Percentiles rank a stretch among this genome's conserved stretches.
Conservation (phyloP, 2,113 vertebrate genomes). For the Leptobrachium ailaonicum region DNA sequence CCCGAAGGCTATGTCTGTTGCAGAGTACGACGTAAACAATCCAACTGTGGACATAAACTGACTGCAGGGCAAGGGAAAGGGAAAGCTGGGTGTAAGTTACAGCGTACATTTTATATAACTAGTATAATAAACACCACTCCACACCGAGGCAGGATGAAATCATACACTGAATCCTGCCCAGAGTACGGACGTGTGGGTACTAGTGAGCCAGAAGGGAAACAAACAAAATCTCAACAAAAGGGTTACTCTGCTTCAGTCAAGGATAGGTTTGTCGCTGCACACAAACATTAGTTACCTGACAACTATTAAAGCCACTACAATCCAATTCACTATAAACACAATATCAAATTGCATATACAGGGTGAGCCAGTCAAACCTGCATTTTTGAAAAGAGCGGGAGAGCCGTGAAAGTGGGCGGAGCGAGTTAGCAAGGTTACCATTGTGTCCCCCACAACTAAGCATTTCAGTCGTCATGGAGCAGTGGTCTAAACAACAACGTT, state of each 20-base stretch:
- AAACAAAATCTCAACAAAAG: background rate
- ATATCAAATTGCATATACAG: too few species aligned
- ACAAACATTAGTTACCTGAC: too few species aligned
- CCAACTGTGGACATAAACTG: background rate
- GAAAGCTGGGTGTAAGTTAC: background rate
- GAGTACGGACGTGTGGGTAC: background rate
- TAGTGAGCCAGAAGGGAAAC: background rate
- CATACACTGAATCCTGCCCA: background rate
- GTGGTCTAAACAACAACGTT: too few species aligned
- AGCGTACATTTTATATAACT: background rate
- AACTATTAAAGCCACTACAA: too few species aligned
- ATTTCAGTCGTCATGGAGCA: too few species aligned
- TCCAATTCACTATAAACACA: too few species aligned
- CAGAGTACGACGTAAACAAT: constrained; percentile 5
- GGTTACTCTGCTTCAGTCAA: background rate
- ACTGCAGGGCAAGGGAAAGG: background rate
- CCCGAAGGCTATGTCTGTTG: background rate
- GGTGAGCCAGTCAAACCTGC: too few species aligned
- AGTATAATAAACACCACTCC: background rate
- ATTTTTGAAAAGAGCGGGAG: too few species aligned
- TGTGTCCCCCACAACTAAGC: too few species aligned
- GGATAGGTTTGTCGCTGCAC: too few species aligned
- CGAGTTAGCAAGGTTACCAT: too few species aligned
- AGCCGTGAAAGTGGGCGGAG: too few species aligned
- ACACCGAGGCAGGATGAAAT: background rate